Base-by-base conservation (phyloP, 2,113 vertebrate genomes). In the Lucifuga dentata region DNA sequence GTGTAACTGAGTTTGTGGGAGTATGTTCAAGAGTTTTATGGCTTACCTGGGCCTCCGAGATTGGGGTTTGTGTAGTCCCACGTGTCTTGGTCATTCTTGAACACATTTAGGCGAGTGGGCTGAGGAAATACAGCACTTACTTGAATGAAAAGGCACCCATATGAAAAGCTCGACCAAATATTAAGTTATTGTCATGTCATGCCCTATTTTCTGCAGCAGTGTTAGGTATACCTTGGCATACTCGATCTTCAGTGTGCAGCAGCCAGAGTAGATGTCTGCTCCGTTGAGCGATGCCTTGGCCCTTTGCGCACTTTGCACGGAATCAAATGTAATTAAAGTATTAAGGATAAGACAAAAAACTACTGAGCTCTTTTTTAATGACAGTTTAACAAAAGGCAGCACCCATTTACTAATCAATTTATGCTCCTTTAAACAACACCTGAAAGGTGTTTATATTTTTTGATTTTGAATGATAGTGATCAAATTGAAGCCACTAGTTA, bases 31-130 rank as follows among this genome's bases (percentile, higher is more conserved):
- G 73, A 44, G 29, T 39, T 19, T n/a, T 11, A 66, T 60, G 51
- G 48, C 65, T 90, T 97, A 98, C 97, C 96, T 98, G 96, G 94
- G 58, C 95, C 95, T 69, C 95, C 95, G 73, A 98, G 93, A 43
- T 93, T 95, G 59, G 97, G 96, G 88, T 98, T 98, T 38, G 97
- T 98, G 90, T 99, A 98, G 71, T 99, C 97, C 96, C 97, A 99
- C 11, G 97, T 99, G 86, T 99, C 97, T 71, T 97, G 96, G 88
- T 99, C 97, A 0, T 99, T 99, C 94, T 97, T 98, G 91, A 99
- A 99, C 56, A 99, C 97, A 23, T 99, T 99, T 83, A 99, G 93
- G 9, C 97, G 95, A 2, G 96, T 95, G 6, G 97, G 97, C 96
- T 99, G 88, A 45, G 32, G 26, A 80, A 74, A 38, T 7, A 29